phyloP scores from a whole-genome alignment of 2,888 invertebrate species.

The Nephrocerus scutellatus region DNA sequence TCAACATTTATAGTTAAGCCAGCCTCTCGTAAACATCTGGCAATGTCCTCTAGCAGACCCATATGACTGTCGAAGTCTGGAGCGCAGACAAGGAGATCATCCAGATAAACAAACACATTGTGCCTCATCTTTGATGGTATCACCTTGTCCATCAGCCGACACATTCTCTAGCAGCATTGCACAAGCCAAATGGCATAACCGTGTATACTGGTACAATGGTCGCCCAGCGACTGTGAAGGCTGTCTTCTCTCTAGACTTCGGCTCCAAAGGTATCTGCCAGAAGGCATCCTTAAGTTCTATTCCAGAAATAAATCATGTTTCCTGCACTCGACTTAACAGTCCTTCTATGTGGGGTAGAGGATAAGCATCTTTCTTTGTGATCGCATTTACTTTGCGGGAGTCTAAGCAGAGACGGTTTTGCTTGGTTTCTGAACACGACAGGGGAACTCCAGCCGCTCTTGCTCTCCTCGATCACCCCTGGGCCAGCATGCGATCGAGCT shows the following conservation, averaged over 20 bases:
- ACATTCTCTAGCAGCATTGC: conserved; percentile 19
- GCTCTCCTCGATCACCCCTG: too few relatives aligned
- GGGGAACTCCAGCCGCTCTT: too few relatives aligned
- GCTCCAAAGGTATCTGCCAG: conserved; percentile 12
- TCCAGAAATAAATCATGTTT: conserved; percentile 15
- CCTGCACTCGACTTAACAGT: conserved; percentile 12
- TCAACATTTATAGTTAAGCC: conserved; percentile 13
- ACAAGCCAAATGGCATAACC: conserved; percentile 20
- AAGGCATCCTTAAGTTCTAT: conserved; percentile 16
- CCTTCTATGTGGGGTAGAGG: conserved; percentile 17
- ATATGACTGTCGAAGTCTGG: conserved; percentile 12
- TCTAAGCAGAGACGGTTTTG: conserved; percentile 15
- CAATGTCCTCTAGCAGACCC: conserved; percentile 9
- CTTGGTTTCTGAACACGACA: too few relatives aligned
- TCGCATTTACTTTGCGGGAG: conserved; percentile 14
- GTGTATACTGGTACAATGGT: conserved; percentile 18
- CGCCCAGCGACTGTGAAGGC: conserved; percentile 16
- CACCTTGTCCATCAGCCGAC: conserved; percentile 19
- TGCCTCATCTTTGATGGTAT: conserved; percentile 14
- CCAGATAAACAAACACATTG: conserved; percentile 15
- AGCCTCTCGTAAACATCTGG: conserved; percentile 10
- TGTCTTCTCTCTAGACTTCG: conserved; percentile 6
- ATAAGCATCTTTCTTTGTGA: conserved; percentile 15
- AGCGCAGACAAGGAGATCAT: conserved; percentile 18
- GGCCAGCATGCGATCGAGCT: too few relatives aligned